Conservation (phyloP, 2,888 invertebrate genomes). For the Gymnocheta viridis region DNA sequence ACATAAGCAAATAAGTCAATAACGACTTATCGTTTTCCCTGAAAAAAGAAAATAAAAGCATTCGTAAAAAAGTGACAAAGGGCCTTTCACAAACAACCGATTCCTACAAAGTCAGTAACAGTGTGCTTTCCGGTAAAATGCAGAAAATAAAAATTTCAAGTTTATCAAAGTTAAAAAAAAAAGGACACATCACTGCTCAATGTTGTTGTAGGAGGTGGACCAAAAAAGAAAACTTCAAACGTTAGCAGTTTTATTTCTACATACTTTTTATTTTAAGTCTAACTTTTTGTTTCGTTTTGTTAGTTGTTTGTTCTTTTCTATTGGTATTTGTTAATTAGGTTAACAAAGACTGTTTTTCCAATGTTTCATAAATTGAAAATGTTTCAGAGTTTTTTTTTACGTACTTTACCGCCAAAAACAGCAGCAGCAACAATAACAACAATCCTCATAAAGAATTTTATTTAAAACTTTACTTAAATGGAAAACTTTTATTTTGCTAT, state of each 20-base stretch:
- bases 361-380: constrained; percentile 55
- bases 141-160: not conserved
- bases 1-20: no score
- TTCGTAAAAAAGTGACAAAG: no score
- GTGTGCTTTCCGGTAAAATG: not conserved
- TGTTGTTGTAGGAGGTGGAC: not conserved
- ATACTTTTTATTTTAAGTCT: constrained; percentile 37
- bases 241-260: constrained; percentile 33
- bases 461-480: constrained; percentile 52
- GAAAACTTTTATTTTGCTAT: constrained; percentile 36
- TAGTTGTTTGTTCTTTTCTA: not conserved
- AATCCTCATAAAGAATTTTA: constrained; percentile 36
- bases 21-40: no score
- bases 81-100: no score
- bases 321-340: constrained; percentile 58
- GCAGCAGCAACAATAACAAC: not conserved
- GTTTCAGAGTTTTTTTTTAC: constrained; percentile 25
- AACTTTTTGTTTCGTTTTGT: not conserved
- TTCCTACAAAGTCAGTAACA: not conserved
- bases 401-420: not conserved
- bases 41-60: no score
- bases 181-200: not conserved
- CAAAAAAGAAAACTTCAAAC: not conserved
- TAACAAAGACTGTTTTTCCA: constrained; percentile 64
- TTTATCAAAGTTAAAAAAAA: constrained; percentile 5